Evolutionary conservation across 2,797 vertebrate genomes (phyloP).

Genomic region (Acrossocheilus fasciatus): DNA sequence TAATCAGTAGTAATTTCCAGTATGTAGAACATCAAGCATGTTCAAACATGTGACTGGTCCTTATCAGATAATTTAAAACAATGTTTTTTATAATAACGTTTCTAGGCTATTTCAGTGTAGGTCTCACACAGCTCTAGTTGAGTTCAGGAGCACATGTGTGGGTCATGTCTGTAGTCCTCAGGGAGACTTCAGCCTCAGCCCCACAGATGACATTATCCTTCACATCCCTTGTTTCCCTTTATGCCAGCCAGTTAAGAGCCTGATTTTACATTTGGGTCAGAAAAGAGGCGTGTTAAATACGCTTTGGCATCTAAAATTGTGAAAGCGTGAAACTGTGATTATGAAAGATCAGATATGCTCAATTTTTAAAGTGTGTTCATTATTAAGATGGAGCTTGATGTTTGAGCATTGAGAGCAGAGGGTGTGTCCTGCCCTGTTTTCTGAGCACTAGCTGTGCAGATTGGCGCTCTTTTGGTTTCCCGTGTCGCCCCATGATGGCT

Average conservation of each 20-base stretch:
- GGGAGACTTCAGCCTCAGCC: neutral
- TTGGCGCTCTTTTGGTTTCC: conserved; percentile 23
- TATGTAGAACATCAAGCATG: neutral
- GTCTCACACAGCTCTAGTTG: neutral
- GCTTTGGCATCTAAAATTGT: conserved; percentile 8
- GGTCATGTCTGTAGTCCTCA: conserved; percentile 24
- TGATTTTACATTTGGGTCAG: conserved; percentile 18
- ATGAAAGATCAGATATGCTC: conserved; percentile 2
- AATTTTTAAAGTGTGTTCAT: neutral
- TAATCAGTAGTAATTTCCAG: neutral
- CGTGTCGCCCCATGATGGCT: neutral
- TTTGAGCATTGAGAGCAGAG: neutral
- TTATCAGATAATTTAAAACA: neutral
- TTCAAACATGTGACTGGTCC: neutral
- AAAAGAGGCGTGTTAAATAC: neutral
- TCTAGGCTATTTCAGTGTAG: conserved; percentile 20
- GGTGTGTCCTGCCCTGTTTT: conserved; percentile 16
- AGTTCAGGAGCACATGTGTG: conserved; percentile 4
- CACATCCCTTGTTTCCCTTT: neutral
- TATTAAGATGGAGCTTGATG: neutral
- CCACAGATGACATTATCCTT: conserved; percentile 10
- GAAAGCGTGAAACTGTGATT: neutral
- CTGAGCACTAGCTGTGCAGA: conserved; percentile 20
- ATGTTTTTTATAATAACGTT: neutral
- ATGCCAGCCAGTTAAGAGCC: neutral